phyloP scores from a whole-genome alignment of 2,797 vertebrate species.

The Pristis pectinata region DNA sequence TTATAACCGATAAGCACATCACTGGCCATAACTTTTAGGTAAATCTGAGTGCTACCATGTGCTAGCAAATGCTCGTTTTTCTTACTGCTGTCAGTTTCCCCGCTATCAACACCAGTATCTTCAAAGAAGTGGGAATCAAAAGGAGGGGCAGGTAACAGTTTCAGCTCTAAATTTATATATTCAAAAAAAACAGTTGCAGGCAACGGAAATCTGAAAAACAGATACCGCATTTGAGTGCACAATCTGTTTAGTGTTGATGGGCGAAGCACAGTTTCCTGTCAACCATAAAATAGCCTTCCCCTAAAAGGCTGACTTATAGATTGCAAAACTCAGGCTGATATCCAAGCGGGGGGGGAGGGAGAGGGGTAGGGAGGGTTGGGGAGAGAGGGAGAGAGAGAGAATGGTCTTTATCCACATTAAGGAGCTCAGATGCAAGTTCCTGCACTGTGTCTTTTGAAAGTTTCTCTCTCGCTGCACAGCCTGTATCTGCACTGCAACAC shows the following conservation, averaged over 20 bases:
- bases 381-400: neutral
- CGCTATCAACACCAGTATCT: neutral
- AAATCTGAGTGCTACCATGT: neutral
- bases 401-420: neutral
- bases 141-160: no score
- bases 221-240: neutral
- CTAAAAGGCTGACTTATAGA: neutral
- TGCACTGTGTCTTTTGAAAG: neutral
- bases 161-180: conserved; percentile 10
- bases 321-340: neutral
- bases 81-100: neutral
- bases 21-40: neutral
- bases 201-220: conserved; percentile 28
- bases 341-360: neutral
- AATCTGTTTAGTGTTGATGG: conserved; percentile 5
- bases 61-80: neutral
- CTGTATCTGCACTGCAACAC: neutral
- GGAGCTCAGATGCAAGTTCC: neutral
- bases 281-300: neutral
- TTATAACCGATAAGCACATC: neutral
- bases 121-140: neutral
- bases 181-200: conserved; percentile 18
- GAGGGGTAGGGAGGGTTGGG: neutral
- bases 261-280: conserved; percentile 22
- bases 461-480: neutral